Conservation (phyloP, 1,140 invertebrate species). For the Parapsyche elsis region DNA sequence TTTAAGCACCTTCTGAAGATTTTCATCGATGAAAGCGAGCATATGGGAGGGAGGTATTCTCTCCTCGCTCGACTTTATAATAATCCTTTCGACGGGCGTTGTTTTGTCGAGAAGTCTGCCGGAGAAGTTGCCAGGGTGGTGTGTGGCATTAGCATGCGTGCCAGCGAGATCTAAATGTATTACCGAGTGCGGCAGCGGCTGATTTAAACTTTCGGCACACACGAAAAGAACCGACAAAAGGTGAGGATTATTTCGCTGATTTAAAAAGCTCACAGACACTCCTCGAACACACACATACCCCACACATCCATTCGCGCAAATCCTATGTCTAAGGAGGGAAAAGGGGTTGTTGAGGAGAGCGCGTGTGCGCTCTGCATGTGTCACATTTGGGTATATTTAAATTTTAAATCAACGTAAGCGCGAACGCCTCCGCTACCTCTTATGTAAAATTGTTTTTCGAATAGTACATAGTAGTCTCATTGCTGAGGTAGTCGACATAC, state of each 20-base stretch:
- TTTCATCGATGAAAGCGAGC: constrained; percentile 47
- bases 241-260: constrained; percentile 47
- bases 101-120: constrained; percentile 38
- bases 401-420: constrained; percentile 48
- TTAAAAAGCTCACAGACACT: constrained; percentile 41
- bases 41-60: constrained; percentile 7
- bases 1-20: no score
- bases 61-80: constrained; percentile 47
- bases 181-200: constrained; percentile 30
- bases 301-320: no score
- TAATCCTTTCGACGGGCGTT: constrained; percentile 52
- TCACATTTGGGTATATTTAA: constrained; percentile 51
- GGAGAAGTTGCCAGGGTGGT: not conserved
- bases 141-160: constrained; percentile 51
- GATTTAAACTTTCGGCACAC: constrained; percentile 49
- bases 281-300: constrained; percentile 23
- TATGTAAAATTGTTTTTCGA: constrained; percentile 37
- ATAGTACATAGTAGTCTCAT: not conserved
- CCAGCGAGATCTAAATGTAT: constrained; percentile 48
- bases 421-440: constrained; percentile 12
- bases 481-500: not conserved
- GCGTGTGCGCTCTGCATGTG: constrained; percentile 21
- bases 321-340: not conserved
- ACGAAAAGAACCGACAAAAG: constrained; percentile 49
- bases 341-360: not conserved